Base-by-base conservation (phyloP, 2,113 vertebrate species). In the Forbesichthys agassizii region DNA sequence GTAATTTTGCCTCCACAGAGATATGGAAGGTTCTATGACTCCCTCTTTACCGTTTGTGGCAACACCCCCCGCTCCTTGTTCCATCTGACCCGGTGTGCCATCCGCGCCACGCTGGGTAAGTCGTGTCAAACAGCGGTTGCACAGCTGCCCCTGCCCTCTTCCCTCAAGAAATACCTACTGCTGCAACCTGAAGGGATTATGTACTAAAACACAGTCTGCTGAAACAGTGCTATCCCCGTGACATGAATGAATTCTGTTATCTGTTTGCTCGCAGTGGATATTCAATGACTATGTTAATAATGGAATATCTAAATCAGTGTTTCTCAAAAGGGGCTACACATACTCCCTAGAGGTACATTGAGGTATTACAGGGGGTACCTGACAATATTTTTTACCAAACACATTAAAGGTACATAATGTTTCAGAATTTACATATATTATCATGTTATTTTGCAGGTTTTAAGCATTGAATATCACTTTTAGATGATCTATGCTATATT, bases 121-220 rank as follows among this genome's bases (percentile, higher is more conserved):
- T 89, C 84, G 71, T 96, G 95, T 74, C 93, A 98, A 69, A 82
- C 6, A 49, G 90, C 79, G 3, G 88, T 96, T 13, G 80, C 92
- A 13, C 75, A 87, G 64, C 95, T 99, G 67, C 87, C 91, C 67
- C 90, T 99, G 66, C 97, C 98, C 0, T 1, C 56, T 4, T 64
- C 86, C 11, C 71, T 98, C 79, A 95, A 96, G 89, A 95, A 89
- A 68, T 99, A 98, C 77, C 54, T 99, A 79, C 89, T 97, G 42
- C 89, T 99, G 84, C 94, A 97, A 57, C 96, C 98, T 9, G 94
- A 95, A 79, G 96, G 98, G 48, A 78, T 96, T 64, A 94, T 93
- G 52, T 91, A 91, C 81, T 92, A 82, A 91, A 9, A 33, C 48
- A 61, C 11, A 59, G 4, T 20, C 2, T 9, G 10, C 10, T 51